Conservation (phyloP, 35 echinoderm and acorn worm genomes). For the Diadema setosum region DNA sequence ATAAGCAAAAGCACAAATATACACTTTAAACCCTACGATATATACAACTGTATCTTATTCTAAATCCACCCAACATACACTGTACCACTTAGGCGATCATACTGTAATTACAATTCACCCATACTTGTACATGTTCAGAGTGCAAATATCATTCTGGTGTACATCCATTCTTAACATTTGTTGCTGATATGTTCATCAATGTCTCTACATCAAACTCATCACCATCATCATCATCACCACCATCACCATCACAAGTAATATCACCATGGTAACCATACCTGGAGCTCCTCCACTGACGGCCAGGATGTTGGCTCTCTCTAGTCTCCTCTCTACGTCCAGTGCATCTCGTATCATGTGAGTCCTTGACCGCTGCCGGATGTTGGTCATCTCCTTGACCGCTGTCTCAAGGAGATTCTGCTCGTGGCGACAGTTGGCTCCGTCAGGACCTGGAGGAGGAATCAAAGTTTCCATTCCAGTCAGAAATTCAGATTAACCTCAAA, state of each 20-base stretch:
- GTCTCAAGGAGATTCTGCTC: conserved; percentile 86
- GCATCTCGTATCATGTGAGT: conserved; percentile 24
- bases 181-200: conserved; percentile 36
- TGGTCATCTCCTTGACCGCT: conserved; percentile 62
- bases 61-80: too few species aligned
- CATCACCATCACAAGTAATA: neutral
- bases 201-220: neutral
- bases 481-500: too few species aligned
- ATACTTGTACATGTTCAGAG: too few species aligned
- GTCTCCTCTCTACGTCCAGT: conserved; percentile 56
- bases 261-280: conserved; percentile 14
- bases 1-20: too few species aligned
- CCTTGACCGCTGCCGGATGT: conserved; percentile 48
- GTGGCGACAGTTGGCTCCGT: conserved; percentile 79
- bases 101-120: too few species aligned
- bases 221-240: neutral
- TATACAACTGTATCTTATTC: too few species aligned
- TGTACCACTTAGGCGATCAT: too few species aligned
- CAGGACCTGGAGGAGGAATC: conserved; percentile 75
- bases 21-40: too few species aligned
- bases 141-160: too few species aligned
- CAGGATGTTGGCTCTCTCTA: conserved; percentile 81
- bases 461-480: too few species aligned
- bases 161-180: too few species aligned
- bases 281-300: conserved; percentile 79